A percentile compares a stretch with the other conserved stretches of the same genome.
Conservation (phyloP, 2,797 vertebrate species). For the Psittacula echo region DNA sequence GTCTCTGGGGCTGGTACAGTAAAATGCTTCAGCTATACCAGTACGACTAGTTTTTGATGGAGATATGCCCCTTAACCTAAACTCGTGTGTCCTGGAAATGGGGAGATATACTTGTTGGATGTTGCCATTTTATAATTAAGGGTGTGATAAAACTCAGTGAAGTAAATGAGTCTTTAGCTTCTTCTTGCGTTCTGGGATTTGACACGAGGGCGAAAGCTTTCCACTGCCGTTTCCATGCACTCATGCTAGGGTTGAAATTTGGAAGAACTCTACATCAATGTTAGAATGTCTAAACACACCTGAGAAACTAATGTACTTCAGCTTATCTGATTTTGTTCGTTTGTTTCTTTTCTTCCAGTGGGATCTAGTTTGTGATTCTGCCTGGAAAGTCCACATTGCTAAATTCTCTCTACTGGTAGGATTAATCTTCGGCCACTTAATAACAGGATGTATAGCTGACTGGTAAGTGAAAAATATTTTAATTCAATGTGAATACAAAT, state of each 20-base stretch:
- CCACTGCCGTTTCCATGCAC: background rate
- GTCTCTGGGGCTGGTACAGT: background rate
- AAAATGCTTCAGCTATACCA: background rate
- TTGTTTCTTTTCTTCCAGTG: conserved; percentile 81
- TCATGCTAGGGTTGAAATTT: background rate
- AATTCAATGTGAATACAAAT: background rate
- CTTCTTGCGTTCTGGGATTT: background rate
- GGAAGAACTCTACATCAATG: background rate
- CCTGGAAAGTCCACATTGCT: conserved; percentile 96
- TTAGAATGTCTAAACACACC: background rate
- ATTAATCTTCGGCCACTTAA: conserved; percentile 96
- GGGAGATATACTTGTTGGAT: background rate
- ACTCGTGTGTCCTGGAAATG: background rate
- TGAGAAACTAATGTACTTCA: background rate
- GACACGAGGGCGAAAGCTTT: background rate
- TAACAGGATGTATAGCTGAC: conserved; percentile 95
- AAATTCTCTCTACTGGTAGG: conserved; percentile 97
- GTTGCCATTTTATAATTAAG: background rate
- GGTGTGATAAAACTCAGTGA: background rate
- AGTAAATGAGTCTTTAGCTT: background rate
- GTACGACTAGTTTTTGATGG: background rate
- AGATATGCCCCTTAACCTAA: background rate
- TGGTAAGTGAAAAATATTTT: conserved; percentile 84
- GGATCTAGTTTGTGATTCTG: conserved; percentile 92
- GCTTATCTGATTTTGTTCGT: conserved; percentile 22